These are phyloP conservation scores for Acrossocheilus fasciatus DNA, from an alignment of 2,797 vertebrate species.

Conservation along the genomic window DNA sequence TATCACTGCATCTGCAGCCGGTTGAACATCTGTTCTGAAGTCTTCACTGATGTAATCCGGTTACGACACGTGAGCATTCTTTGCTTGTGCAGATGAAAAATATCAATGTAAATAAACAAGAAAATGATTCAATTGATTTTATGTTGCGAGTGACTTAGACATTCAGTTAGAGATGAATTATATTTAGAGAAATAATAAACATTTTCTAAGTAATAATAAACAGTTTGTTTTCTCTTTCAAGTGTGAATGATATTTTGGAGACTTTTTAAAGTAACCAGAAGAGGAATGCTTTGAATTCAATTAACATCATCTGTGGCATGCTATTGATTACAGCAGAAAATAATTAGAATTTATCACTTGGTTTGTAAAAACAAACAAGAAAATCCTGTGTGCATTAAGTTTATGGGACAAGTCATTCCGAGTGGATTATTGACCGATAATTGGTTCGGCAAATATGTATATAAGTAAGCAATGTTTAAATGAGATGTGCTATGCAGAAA, in stretches of 20 bases:
- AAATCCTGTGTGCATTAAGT: not conserved
- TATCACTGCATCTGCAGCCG: conserved; percentile 58
- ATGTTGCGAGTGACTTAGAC: not conserved
- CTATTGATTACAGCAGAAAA: not conserved
- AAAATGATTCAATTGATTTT: not conserved
- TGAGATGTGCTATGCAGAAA: not conserved
- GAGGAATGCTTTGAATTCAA: not conserved
- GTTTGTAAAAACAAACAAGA: conserved; percentile 19
- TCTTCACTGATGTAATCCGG: conserved; percentile 48
- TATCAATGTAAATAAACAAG: conserved; percentile 10
- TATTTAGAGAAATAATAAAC: conserved; percentile 9
- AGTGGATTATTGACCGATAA: not conserved
- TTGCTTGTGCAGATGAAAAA: conserved; percentile 15
- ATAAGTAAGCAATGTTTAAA: not conserved
- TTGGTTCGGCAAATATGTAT: not conserved
- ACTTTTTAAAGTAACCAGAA: not conserved
- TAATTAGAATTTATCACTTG: not conserved
- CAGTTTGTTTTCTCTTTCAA: conserved; percentile 3
- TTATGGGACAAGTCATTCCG: not conserved
- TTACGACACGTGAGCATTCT: conserved; percentile 21
- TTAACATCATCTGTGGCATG: not conserved
- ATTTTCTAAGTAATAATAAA: conserved; percentile 19
- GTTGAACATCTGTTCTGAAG: conserved; percentile 54
- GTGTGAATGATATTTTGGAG: not conserved
- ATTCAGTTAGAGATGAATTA: not conserved